Evolutionary conservation across 2,888 invertebrate species (phyloP), one percentile per base, ranked within the genome.

Genomic region (Thera obeliscata): DNA sequence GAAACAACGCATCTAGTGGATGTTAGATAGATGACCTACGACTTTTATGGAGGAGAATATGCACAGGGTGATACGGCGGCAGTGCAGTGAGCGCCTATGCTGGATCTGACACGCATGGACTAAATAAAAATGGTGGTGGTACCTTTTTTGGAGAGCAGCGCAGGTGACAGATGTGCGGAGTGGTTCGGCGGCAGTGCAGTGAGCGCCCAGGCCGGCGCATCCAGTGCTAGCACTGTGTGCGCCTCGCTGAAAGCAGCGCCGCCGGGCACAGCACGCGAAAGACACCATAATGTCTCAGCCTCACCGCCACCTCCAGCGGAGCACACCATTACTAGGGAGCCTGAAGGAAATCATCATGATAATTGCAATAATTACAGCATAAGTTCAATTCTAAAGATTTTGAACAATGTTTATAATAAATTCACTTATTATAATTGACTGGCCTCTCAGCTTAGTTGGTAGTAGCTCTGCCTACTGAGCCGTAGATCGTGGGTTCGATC

Each of bases 201-300:
- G 79, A 99, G 94, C 4, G 97, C 97, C 97, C 98, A 97, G 0
- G 97, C 97, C 6, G 97, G 96, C n/a, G 98, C 98, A 84, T 98
- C 97, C 1, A 99, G 90, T 38, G 96, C 95, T 54, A 97, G 88
- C 69, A 96, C 94, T 0, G 96, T 74, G 62, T 77, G 76, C 2
- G 74, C 75, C 46, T 77, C 98, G 73, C 96, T 89, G 76, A 93
- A 91, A 6, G 96, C 95, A 33, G 97, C 97, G 79, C 97, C 96
- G 8, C 77, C 78, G 0, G 96, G 95, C 50, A 97, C 85, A 62
- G 96, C 95, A 4, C 96, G 96, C 33, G 94, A 93, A 71, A 94
- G 74, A 66, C 94, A 94, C 94, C 94, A 94, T 61, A 94, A 80
- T 0, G 91, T 86, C 82, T 94, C 94, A 49, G 91, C 93, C 73